Evolutionary conservation across 1,140 invertebrate genomes (phyloP), one percentile per base, ranked within the genome.

Genomic region (Rhyzopertha dominica): DNA sequence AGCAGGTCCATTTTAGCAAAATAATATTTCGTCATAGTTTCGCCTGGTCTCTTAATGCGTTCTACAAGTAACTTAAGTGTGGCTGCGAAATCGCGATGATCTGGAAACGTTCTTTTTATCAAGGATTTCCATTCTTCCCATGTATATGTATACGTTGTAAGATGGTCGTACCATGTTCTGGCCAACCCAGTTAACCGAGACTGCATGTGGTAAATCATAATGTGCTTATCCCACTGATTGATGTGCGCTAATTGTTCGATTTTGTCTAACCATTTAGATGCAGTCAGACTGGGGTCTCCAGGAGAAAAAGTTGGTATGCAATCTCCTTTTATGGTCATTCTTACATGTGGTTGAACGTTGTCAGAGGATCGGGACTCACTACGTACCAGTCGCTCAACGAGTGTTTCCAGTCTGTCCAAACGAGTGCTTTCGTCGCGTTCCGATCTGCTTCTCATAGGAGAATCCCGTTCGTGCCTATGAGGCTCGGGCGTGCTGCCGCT

Each of bases 1-100:
- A 32, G 31, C 14, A 32, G 31, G 16, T 32, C 14, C 31, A 32
- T 32, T 32, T 32, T 32, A 7, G 7, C 31, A 32, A 32, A 32
- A 14, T 32, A 32, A 14, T 17, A 20, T 18, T 14, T 34, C 12
- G 8, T 34, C 51, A 31, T 32, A 7, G 31, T 32, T 14, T 32
- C 31, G 31, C 13, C 16, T 14, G 7, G 31, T 32, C 8, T 9
- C 16, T 32, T 32, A 7, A 10, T 14, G 9, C 31, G 7, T 10
- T 7, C 14, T 8, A 32, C 31, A 8, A 32, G 14, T 14, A 10
- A 7, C 8, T 14, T 8, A 7, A 32, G 31, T 8, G 31, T 32
- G 8, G 7, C 16, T 14, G 31, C 7, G 13, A 32, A 32, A 32
- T 32, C 31, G 16, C 13, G 31, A 14, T 32, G 31, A 14, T 32